Evolutionary conservation across 2,113 vertebrate genomes (phyloP).

Genomic region (Dolichallabes microphthalmus): DNA sequence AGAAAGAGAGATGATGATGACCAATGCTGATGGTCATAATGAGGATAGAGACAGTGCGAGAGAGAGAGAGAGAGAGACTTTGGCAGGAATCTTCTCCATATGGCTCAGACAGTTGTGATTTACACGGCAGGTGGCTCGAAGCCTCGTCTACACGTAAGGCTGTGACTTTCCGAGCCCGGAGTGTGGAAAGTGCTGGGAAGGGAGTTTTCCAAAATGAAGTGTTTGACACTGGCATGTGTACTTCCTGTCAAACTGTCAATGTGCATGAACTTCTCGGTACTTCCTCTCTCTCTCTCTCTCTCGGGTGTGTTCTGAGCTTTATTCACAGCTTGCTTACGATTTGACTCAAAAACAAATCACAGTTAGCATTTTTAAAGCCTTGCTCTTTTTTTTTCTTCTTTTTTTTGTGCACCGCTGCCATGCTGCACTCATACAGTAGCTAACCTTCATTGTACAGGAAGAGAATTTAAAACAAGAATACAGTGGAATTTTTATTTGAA

Average conservation of each 20-base stretch:
- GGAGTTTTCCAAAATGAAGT: conserved; percentile 52
- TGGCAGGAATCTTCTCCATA: conserved; percentile 89
- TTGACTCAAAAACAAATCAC: conserved; percentile 10
- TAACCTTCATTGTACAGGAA: conserved; percentile 5
- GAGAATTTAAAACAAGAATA: not conserved
- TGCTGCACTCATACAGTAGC: not conserved
- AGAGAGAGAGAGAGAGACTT: conserved; percentile 71
- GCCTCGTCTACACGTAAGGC: conserved; percentile 76
- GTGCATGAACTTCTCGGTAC: conserved; percentile 24
- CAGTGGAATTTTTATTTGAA: not conserved
- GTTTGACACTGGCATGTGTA: conserved; percentile 34
- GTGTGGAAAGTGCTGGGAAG: conserved; percentile 66
- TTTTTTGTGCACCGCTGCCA: not conserved
- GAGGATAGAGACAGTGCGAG: conserved; percentile 67
- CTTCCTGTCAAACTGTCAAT: conserved; percentile 19
- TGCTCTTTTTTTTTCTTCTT: conserved; percentile 2
- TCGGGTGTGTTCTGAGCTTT: conserved; percentile 17
- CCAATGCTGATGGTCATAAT: conserved; percentile 87
- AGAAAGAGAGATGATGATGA: conserved; percentile 71
- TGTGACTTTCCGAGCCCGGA: conserved; percentile 71
- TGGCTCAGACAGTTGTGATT: conserved; percentile 90
- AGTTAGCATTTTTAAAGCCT: conserved; percentile 31
- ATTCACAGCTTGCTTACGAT: conserved; percentile 3
- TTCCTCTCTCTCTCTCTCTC: conserved; percentile 1
- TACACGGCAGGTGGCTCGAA: conserved; percentile 75